These are phyloP conservation scores for Malurus elegans DNA, from an alignment of 2,113 vertebrate species.

Conservation along the genomic window DNA sequence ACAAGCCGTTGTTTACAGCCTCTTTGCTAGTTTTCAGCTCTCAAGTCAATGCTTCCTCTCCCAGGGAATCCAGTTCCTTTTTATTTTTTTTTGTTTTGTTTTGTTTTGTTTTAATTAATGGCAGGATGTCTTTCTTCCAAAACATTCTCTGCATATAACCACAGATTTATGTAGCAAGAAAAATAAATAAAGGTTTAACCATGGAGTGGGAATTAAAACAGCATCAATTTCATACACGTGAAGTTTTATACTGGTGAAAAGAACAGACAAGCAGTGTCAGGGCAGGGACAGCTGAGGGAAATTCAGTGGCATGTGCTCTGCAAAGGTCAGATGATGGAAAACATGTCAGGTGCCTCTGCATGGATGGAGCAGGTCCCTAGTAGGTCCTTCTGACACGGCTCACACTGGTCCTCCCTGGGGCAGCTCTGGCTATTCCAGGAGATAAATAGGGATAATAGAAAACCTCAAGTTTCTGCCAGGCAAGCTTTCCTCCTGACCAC, in stretches of 20 bases:
- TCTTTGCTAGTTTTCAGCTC: not conserved
- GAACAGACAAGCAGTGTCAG: not conserved
- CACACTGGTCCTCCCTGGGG: not conserved
- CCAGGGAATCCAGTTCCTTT: not conserved
- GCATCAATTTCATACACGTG: not conserved
- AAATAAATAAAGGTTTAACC: not conserved
- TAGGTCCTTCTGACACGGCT: not conserved
- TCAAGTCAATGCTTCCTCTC: not conserved
- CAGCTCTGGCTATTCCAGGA: not conserved
- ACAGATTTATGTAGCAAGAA: not conserved
- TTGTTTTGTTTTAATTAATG: not conserved
- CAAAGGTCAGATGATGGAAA: not conserved
- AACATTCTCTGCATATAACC: not conserved
- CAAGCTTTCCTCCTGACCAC: not conserved
- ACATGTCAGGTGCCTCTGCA: not conserved
- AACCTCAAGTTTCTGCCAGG: not conserved
- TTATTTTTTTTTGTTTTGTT: not conserved
- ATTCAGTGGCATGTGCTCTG: not conserved
- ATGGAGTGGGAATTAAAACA: not conserved
- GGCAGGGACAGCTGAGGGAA: not conserved
- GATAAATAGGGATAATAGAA: not conserved
- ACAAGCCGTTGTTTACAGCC: conserved; percentile 23
- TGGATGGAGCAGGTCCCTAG: not conserved
- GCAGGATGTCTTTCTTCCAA: not conserved
- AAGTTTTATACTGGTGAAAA: not conserved